Evolutionary conservation across 2,113 vertebrate species (phyloP), one percentile per base, ranked within the genome.

Genomic region (Mola mola): DNA sequence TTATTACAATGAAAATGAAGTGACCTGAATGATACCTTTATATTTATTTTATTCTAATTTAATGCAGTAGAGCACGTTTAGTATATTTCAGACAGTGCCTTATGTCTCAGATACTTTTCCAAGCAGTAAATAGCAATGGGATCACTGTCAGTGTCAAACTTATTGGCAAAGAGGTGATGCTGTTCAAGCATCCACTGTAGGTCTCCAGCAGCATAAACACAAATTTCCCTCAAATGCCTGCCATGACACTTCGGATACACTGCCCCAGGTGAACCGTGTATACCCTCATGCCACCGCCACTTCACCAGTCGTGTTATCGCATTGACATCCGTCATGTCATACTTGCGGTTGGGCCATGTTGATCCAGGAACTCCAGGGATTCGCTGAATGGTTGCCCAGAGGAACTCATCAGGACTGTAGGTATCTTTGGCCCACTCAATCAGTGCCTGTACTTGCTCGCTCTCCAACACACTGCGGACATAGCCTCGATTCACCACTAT

Each of bases 321-420:
- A 0, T 93, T 94, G 55, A 96, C 88, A 67, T 97, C 96, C 0
- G 93, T 92, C 38, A 92, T 67, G 0, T 98, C 95, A 0, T 92
- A 95, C 72, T 96, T 97, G 2, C 28, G 1, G 66, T 88, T 92
- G 4, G 90, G 75, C 52, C 93, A 78, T 5, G 80, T 64, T 0
- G 92, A 94, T 0, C 96, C 95, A 0, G 96, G 93, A 15, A 94
- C 92, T 7, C 89, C 91, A 0, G 93, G 90, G 1, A 96, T 92
- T 76, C 95, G 90, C 28, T 97, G 94, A 63, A 97, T 83, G 5
- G 95, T 97, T 29, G 96, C 96, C 95, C 96, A 98, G 20, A 97
- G 56, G 19, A 93, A 92, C 72, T 97, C 95, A 72, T 97, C 95
- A 0, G 96, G 95, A 72, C 95, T 95, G 52, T 92, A 96, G 0